phyloP scores from a whole-genome alignment of 2,113 vertebrate genomes.

The Prunella fulvescens region DNA sequence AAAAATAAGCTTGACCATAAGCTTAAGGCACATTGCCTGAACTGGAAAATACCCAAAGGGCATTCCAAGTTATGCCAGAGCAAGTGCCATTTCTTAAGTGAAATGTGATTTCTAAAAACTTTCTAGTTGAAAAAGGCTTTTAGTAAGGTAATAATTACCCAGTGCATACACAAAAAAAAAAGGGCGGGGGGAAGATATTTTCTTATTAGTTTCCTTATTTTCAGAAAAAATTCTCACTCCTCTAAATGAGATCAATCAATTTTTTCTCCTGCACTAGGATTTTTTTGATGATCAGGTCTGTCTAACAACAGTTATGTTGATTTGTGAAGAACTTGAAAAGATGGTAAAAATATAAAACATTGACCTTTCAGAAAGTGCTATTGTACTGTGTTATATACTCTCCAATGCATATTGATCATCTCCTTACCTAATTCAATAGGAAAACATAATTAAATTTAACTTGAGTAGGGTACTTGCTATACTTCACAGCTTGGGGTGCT shows the following conservation, averaged over 20 bases:
- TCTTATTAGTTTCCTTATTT: background rate
- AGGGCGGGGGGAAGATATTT: background rate
- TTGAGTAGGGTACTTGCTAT: background rate
- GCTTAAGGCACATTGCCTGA: background rate
- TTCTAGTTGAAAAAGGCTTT: background rate
- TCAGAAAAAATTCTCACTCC: background rate
- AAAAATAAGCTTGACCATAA: background rate
- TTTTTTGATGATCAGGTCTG: background rate
- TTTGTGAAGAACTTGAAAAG: background rate
- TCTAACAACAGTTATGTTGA: background rate
- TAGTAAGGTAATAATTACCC: background rate
- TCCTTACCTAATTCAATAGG: background rate
- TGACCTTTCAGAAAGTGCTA: background rate
- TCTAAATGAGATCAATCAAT: background rate
- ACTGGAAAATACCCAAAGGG: background rate
- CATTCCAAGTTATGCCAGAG: background rate
- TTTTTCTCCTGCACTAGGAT: background rate
- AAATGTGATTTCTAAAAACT: background rate
- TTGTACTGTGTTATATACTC: background rate
- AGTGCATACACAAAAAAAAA: background rate
- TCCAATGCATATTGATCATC: background rate
- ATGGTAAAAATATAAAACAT: background rate
- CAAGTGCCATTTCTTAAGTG: background rate
- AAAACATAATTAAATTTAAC: conserved; percentile 5
- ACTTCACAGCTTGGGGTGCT: background rate